Evolutionary conservation across 1,140 invertebrate species (phyloP), one percentile per base, ranked within the genome.

Genomic region (Trichonephila clavata): DNA sequence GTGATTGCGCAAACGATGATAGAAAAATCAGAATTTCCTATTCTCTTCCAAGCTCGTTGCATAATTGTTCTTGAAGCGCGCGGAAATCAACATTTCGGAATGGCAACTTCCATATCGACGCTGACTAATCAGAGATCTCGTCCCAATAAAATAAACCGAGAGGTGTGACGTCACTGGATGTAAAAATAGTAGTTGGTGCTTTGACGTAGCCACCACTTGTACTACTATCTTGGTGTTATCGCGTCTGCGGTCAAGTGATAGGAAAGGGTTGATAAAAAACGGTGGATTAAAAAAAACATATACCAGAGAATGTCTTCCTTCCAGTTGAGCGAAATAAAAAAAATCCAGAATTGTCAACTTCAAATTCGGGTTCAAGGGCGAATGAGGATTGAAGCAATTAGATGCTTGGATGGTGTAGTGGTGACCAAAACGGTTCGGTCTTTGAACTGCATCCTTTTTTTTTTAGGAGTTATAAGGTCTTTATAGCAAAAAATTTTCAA

Each of bases 191-290:
- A 32, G 24, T 32, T 39, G 71, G 24, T 39, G 18, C 32, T 14
- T 16, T 77, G 16, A 77, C 71, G 71, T 77, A 77, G 71, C 13
- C 16, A 27, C 71, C 32, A 27, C 18, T 27, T 24, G 27, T 77
- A 24, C 65, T 50, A 50, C 65, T 24, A 10, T 24, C 65, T 6
- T 32, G 32, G 71, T 77, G 71, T 18, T 77, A 77, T 77, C 71
- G 27, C 16, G 71, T 77, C 71, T 77, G 27, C 24, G 71, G 71
- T 77, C 71, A 77, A 77, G 71, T 77, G 71, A 77, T 77, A 39
- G 14, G 27, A 7, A 32, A 18, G 50, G 10, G 50, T 10, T 32
- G 71, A 77, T 77, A 77, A 39, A 77, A 77, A 14, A 68, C 65
- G 10, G 50, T 68, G 65, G 65, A n/a, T 68, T 68, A 13, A 13